Conservation (phyloP, 1,140 invertebrate species). For the Drosophila obscura region DNA sequence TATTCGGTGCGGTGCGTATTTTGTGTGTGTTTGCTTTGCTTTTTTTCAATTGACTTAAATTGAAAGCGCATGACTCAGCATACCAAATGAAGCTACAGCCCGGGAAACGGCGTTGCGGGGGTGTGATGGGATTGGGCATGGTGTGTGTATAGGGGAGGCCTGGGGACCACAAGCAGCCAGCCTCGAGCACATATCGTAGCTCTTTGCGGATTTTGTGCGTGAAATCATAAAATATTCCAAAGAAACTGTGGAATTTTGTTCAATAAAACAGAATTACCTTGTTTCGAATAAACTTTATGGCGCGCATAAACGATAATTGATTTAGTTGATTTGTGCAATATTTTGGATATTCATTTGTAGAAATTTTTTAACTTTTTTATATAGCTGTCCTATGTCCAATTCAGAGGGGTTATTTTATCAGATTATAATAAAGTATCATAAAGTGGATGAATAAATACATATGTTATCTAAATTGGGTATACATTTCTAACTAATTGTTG, state of each 20-base stretch:
- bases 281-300: no score
- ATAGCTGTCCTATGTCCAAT: no score
- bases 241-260: slow-evolving; percentile 8
- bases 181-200: slow-evolving; percentile 28
- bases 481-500: no score
- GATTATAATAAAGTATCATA: no score
- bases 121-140: not conserved
- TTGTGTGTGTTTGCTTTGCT: slow-evolving; percentile 36
- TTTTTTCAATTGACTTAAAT: slow-evolving; percentile 75
- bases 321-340: not conserved
- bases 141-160: slow-evolving; percentile 1
- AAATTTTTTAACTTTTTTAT: no score
- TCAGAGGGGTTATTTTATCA: no score
- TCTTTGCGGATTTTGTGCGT: slow-evolving; percentile 51
- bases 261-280: not conserved
- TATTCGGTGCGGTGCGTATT: slow-evolving; percentile 7
- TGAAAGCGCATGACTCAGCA: slow-evolving; percentile 78
- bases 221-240: slow-evolving; percentile 47
- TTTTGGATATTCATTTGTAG: not conserved
- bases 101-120: not conserved
- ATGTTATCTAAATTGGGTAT: no score
- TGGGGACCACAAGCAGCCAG: slow-evolving; percentile 5
- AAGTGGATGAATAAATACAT: no score
- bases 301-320: no score
- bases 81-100: slow-evolving; percentile 35